phyloP scores from a whole-genome alignment of 2,797 vertebrate genomes.

The Smutsia gigantea region DNA sequence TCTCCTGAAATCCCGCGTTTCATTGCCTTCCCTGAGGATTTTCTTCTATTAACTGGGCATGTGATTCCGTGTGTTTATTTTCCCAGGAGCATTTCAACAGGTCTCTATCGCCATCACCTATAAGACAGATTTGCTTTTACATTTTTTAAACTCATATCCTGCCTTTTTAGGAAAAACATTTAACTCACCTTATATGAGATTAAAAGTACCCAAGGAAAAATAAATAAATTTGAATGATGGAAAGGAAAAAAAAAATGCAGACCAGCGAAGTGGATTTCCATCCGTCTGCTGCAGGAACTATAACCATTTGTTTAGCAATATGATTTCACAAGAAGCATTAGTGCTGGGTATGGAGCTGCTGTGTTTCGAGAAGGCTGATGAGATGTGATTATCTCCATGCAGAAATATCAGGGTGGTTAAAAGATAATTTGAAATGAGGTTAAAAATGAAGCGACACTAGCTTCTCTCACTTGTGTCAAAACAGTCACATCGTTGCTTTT shows the following conservation, averaged over 20 bases:
- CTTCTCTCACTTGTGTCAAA: constrained; percentile 71
- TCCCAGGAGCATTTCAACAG: constrained; percentile 63
- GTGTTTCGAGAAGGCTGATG: constrained; percentile 52
- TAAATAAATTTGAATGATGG: constrained; percentile 38
- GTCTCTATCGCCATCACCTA: background rate
- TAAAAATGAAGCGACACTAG: constrained; percentile 77
- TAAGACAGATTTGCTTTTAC: background rate
- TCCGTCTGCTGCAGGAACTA: background rate
- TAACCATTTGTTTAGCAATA: constrained; percentile 21
- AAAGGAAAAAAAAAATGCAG: background rate
- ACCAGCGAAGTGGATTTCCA: background rate
- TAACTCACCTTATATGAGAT: background rate
- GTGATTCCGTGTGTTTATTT: background rate
- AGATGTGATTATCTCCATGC: constrained; percentile 68
- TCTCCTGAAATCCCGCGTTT: background rate
- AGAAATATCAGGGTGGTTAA: constrained; percentile 71
- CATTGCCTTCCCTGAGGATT: background rate
- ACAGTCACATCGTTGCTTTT: constrained; percentile 69
- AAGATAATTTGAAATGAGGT: constrained; percentile 74
- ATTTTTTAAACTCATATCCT: background rate
- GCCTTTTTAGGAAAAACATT: constrained; percentile 15
- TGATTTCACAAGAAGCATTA: constrained; percentile 58
- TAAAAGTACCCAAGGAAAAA: constrained; percentile 30
- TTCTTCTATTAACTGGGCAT: background rate
- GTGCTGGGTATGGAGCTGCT: constrained; percentile 1